Base-by-base conservation (phyloP, 1,140 invertebrate genomes). In the Aphis craccivora region DNA sequence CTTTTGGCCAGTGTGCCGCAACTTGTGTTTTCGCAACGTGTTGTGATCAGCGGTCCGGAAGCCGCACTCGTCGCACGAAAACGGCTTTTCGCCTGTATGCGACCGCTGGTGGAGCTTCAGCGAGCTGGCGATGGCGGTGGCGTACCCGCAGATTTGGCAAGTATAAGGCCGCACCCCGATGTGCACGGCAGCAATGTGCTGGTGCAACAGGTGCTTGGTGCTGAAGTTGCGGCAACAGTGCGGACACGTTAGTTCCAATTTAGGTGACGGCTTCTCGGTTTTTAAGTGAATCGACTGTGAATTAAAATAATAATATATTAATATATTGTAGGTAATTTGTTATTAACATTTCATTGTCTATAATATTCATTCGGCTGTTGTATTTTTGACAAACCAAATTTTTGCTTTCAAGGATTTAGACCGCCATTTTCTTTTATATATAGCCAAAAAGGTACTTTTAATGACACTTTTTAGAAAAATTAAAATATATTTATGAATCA, bases 41-140 rank as follows among this genome's bases (percentile, higher is more conserved):
- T 98, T 98, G 95, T 98, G 97, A 95, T 98, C 97, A 23, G 93
- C 89, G 18, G 97, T 97, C 8, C 96, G 95, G 95, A 98, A 98
- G 20, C 96, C 95, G 95, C 98, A 99, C 67, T 96, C 95, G 53
- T 97, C 96, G 95, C 98, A 99, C 43, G 96, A 95, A 95, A 98
- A 98, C 0, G 98, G 98, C 94, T 98, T 98, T 94, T 97, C 97
- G 22, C 97, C 95, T 94, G 97, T 97, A 95, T 98, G 97, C 84
- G 96, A 97, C 84, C 97, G 95, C 94, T 97, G 95, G 95, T 98
- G 98, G 83, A 98, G 95, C 94, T 96, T 96, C 6, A 98, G 95
- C 88, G 96, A 96, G 94, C 95, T 96, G 94, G 96, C 97, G 76
- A 95, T 96, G 93, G 96, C 95, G 67, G 97, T 95, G 83, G 96